Evolutionary conservation across 2,113 vertebrate species (phyloP).

Genomic region (Zosterops lateralis): DNA sequence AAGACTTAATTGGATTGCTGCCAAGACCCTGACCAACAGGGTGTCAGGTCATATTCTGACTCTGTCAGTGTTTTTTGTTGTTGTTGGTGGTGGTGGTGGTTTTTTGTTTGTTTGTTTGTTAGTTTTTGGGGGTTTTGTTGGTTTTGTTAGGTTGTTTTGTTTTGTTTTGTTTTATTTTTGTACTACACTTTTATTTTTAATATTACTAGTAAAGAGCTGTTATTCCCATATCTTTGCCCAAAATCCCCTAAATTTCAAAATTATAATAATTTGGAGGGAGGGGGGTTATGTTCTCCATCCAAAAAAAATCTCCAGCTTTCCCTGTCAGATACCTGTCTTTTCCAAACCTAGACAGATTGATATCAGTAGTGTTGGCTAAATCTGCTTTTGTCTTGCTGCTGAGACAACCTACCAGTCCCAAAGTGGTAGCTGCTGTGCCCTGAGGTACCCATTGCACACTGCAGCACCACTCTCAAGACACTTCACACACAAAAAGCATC

Average conservation of each 20-base stretch:
- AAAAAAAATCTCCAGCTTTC: neutral
- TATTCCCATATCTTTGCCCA: neutral
- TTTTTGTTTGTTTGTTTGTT: neutral
- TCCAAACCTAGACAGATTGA: neutral
- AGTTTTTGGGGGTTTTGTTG: too few relatives aligned
- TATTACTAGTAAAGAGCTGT: neutral
- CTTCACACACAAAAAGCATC: neutral
- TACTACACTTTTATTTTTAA: neutral
- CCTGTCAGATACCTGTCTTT: neutral
- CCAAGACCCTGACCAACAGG: neutral
- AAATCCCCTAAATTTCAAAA: neutral
- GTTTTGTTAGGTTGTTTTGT: too few relatives aligned
- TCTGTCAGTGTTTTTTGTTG: too few relatives aligned
- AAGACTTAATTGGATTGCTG: neutral
- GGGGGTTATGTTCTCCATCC: neutral
- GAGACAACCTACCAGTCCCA: neutral
- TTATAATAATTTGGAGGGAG: neutral
- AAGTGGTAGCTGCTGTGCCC: rapidly evolving
- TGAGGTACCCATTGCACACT: neutral
- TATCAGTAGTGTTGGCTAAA: neutral
- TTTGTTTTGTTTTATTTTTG: neutral
- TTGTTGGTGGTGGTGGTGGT: too few relatives aligned
- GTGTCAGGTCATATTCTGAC: too few relatives aligned
- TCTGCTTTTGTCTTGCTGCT: neutral
- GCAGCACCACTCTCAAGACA: neutral